These are phyloP conservation scores for Tetrax tetrax DNA, from an alignment of 2,113 vertebrate genomes.

Conservation along the genomic window DNA sequence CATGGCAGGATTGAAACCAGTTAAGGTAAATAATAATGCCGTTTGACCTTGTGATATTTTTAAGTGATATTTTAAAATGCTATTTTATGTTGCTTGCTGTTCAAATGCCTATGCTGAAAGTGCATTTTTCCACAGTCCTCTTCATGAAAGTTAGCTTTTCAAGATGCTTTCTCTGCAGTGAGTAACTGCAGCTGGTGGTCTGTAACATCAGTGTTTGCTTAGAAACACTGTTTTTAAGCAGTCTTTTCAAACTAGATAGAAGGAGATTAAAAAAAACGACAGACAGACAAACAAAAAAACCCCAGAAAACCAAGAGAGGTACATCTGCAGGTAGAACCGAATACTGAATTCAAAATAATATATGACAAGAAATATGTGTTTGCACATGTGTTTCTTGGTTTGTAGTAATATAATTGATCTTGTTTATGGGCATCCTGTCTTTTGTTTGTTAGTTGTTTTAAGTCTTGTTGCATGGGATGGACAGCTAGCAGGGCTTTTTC, in stretches of 20 bases:
- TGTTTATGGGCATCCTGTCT: neutral
- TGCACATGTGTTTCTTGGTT: neutral
- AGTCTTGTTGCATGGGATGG: neutral
- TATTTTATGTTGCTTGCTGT: neutral
- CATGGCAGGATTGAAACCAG: neutral
- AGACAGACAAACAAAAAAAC: neutral
- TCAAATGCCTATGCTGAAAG: neutral
- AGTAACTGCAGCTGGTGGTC: neutral
- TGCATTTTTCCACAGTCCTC: neutral
- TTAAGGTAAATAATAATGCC: neutral
- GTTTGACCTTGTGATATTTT: neutral
- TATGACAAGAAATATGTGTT: neutral
- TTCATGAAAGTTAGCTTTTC: neutral
- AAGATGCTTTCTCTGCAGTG: neutral
- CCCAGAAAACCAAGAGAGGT: neutral
- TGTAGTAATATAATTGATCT: neutral
- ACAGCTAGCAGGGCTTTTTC: neutral
- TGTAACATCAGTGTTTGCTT: neutral
- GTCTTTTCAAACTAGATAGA: neutral
- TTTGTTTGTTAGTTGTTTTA: neutral
- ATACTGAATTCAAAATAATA: neutral
- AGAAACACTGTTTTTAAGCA: neutral
- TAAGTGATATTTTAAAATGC: neutral
- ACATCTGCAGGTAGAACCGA: neutral
- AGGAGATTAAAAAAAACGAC: neutral